These are phyloP conservation scores for Daktulosphaira vitifoliae DNA, from an alignment of 1,140 invertebrate genomes.

Conservation along the genomic window DNA sequence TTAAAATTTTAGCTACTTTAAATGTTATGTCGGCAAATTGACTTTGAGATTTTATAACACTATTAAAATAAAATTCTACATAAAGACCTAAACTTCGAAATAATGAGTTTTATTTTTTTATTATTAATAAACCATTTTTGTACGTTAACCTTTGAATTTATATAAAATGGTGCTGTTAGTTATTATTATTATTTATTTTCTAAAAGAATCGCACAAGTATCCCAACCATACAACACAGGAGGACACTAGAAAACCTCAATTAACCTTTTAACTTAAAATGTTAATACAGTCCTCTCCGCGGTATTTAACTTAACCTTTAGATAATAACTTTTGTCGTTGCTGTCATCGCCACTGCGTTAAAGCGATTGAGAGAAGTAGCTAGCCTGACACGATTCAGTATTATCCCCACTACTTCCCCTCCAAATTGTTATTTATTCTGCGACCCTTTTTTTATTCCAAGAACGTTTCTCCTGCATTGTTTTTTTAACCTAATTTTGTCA, in stretches of 20 bases:
- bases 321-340: slow-evolving; percentile 18
- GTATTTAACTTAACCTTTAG: slow-evolving; percentile 33
- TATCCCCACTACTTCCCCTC: not conserved
- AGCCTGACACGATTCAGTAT: not conserved
- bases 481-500: not conserved
- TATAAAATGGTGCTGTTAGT: too few species aligned
- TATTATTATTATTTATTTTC: too few species aligned
- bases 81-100: too few species aligned
- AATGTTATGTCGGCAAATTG: too few species aligned
- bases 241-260: slow-evolving; percentile 27
- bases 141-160: too few species aligned
- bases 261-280: slow-evolving; percentile 34
- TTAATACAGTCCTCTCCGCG: slow-evolving; percentile 13
- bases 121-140: too few species aligned
- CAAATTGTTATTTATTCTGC: not conserved
- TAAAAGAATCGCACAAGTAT: not conserved
- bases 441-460: slow-evolving; percentile 20
- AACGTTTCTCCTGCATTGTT: not conserved
- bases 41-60: too few species aligned
- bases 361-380: too few species aligned
- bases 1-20: too few species aligned
- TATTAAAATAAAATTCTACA: too few species aligned
- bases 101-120: too few species aligned
- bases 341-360: too few species aligned
- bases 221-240: slow-evolving; percentile 4